A percentile compares a stretch with the other conserved stretches of the same genome.
Evolutionary conservation across 1,140 invertebrate species (phyloP).

Genomic region (Magallana gigas): DNA sequence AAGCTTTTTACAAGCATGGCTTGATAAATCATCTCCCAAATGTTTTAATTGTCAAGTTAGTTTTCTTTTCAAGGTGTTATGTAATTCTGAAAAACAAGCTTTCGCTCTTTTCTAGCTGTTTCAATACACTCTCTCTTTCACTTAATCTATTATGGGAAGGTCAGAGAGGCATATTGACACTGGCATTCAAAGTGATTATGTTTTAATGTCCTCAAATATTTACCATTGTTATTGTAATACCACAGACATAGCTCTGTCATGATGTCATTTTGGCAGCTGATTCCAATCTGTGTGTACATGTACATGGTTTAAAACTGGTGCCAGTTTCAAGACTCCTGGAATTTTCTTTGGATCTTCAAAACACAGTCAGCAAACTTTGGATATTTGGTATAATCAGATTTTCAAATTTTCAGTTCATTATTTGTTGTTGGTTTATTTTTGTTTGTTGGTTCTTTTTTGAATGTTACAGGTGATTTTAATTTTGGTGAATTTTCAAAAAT

Average conservation of each 20-base stretch:
- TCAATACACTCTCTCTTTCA: constrained; percentile 26
- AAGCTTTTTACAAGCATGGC: background rate
- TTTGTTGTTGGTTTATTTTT: too few species aligned
- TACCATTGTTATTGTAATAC: constrained; percentile 34
- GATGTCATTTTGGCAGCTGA: constrained; percentile 37
- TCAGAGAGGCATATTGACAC: constrained; percentile 29
- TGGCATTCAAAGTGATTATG: constrained; percentile 31
- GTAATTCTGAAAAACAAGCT: constrained; percentile 31
- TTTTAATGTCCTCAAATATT: constrained; percentile 31
- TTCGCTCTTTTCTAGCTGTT: background rate
- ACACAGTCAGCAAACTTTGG: background rate
- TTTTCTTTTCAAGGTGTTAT: constrained; percentile 35
- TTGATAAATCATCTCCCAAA: constrained; percentile 1
- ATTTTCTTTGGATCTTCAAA: background rate
- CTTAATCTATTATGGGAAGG: constrained; percentile 29
- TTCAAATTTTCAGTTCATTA: too few species aligned
- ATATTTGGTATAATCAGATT: too few species aligned
- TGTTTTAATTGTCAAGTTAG: constrained; percentile 31
- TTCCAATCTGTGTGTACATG: background rate
- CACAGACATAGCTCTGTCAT: constrained; percentile 20
- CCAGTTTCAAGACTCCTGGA: background rate
- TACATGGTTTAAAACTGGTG: background rate
- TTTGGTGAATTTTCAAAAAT: too few species aligned
- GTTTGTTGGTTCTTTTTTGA: too few species aligned
- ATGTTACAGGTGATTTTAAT: too few species aligned